Percentiles rank a stretch among this genome's conserved stretches.
Conservation (phyloP, 2,888 invertebrate species). For the Drosophila leonis region DNA sequence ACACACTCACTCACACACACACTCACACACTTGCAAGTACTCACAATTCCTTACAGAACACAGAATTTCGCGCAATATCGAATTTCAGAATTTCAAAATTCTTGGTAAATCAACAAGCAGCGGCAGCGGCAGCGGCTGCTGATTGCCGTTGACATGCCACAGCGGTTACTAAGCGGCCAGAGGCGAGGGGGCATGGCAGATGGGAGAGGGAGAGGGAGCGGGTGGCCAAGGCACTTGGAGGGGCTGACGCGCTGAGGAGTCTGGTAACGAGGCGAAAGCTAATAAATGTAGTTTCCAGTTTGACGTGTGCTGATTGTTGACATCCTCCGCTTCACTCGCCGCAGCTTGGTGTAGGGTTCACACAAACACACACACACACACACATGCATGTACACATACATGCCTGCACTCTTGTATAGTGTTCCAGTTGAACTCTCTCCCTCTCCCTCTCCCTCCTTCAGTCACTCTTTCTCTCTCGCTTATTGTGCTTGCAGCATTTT, state of each 20-base stretch:
- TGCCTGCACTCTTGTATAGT: conserved; percentile 9
- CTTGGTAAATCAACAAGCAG: conserved; percentile 58
- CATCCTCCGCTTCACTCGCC: conserved; percentile 16
- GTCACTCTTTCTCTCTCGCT: conserved; percentile 7
- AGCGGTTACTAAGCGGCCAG: conserved; percentile 14
- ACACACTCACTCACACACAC: not conserved
- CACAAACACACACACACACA: not conserved
- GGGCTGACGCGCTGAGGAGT: not conserved
- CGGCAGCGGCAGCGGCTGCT: conserved; percentile 26
- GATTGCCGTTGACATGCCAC: conserved; percentile 61
- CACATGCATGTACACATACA: not conserved
- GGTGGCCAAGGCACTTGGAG: not conserved
- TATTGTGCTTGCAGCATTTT: not conserved
- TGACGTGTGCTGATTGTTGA: conserved; percentile 59
- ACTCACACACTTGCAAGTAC: conserved; percentile 6
- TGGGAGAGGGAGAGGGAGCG: not conserved
- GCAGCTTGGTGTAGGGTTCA: not conserved
- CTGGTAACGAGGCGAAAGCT: conserved; percentile 53
- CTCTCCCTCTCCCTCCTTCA: not conserved
- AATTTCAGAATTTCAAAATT: conserved; percentile 64
- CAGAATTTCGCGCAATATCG: conserved; percentile 63
- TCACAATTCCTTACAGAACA: conserved; percentile 52
- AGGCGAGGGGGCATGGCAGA: not conserved
- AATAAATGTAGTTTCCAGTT: conserved; percentile 72
- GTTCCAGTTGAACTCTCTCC: conserved; percentile 16